Conservation (phyloP, 2,888 invertebrate species). For the Xanthia togata region DNA sequence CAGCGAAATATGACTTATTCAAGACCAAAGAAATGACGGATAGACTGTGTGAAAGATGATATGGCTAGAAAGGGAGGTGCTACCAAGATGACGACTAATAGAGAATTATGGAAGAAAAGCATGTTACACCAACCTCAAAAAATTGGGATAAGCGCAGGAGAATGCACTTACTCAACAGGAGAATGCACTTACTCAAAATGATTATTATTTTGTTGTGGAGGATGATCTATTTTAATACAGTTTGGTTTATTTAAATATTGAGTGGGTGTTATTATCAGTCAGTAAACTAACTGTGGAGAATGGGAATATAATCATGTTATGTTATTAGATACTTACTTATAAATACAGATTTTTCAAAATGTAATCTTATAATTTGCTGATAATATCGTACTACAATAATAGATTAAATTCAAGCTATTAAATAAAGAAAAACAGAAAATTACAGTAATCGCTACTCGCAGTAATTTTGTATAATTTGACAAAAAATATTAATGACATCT, state of each 20-base stretch:
- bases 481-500: background rate
- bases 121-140: background rate
- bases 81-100: background rate
- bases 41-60: background rate
- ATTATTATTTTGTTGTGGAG: background rate
- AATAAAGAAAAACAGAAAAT: background rate
- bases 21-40: background rate
- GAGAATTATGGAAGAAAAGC: background rate
- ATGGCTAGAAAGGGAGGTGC: background rate
- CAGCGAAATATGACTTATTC: background rate
- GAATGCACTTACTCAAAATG: background rate
- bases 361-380: background rate
- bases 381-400: background rate
- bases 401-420: background rate
- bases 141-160: too few relatives aligned
- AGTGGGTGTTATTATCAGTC: conserved; percentile 29
- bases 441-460: background rate
- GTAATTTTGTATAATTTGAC: background rate
- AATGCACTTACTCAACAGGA: background rate
- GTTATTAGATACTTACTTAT: background rate
- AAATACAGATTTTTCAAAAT: background rate
- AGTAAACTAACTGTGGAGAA: conserved; percentile 5
- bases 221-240: conserved; percentile 5
- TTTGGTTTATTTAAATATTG: background rate
- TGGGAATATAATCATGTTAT: background rate